Conservation (phyloP, 2,113 vertebrate genomes). For the Caretta caretta region DNA sequence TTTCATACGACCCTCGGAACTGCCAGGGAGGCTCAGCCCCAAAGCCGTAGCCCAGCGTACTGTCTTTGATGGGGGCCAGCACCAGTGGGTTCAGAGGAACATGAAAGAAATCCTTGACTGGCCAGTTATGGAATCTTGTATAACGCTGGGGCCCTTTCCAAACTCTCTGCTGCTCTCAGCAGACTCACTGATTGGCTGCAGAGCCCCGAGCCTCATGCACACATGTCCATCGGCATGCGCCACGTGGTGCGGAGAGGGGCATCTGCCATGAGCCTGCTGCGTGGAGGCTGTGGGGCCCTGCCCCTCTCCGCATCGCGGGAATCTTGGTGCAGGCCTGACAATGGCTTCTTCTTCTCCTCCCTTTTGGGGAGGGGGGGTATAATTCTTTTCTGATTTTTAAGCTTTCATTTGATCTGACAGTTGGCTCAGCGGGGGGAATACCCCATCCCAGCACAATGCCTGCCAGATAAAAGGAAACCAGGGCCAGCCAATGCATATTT, state of each 20-base stretch:
- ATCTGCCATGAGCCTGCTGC: background rate
- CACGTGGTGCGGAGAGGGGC: background rate
- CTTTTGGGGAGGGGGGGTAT: background rate
- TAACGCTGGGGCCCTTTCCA: background rate
- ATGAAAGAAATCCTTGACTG: background rate
- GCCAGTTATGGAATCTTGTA: background rate
- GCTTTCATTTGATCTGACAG: slow-evolving; percentile 68
- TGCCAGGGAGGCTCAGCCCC: background rate
- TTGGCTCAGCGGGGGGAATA: slow-evolving; percentile 52
- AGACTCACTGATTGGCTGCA: background rate
- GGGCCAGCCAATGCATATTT: slow-evolving; percentile 66
- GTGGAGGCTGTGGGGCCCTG: too few species aligned
- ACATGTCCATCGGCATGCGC: background rate
- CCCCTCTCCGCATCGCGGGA: too few species aligned
- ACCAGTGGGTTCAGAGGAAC: background rate
- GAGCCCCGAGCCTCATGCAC: too few species aligned
- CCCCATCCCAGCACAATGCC: slow-evolving; percentile 54
- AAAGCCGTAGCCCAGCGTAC: background rate
- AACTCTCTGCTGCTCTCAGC: background rate
- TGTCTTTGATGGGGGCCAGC: background rate
- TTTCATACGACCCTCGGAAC: background rate
- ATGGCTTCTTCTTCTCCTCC: background rate
- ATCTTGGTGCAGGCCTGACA: background rate
- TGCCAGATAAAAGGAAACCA: slow-evolving; percentile 64
- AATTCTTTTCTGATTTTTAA: slow-evolving; percentile 35